Conservation (phyloP, 1,140 invertebrate species). For the Conus ventricosus region DNA sequence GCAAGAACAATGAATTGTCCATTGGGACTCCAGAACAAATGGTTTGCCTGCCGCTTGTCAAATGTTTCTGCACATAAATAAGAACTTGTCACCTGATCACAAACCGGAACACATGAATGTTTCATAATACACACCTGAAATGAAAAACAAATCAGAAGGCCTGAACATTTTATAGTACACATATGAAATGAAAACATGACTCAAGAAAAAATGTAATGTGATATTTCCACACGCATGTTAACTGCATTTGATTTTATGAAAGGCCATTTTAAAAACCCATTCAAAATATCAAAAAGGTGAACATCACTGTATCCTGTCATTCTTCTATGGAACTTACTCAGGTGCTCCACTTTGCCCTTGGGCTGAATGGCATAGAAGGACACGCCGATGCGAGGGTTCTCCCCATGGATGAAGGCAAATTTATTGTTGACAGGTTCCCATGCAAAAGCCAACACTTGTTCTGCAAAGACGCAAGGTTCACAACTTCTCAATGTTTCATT, state of each 20-base stretch:
- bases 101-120: too few species aligned
- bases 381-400: constrained; percentile 90
- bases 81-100: too few species aligned
- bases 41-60: constrained; percentile 93
- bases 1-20: constrained; percentile 97
- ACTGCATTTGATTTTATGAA: too few species aligned
- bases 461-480: constrained; percentile 61
- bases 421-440: constrained; percentile 98
- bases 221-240: too few species aligned
- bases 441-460: constrained; percentile 92
- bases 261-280: neutral
- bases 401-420: constrained; percentile 97
- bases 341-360: constrained; percentile 88
- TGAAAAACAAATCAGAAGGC: too few species aligned
- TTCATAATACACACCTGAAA: too few species aligned
- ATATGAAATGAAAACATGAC: too few species aligned
- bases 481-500: too few species aligned
- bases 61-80: constrained; percentile 66
- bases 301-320: neutral
- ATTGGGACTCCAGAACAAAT: constrained; percentile 96
- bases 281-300: neutral
- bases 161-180: too few species aligned
- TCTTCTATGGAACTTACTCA: constrained; percentile 80
- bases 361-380: constrained; percentile 95
- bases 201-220: too few species aligned